A percentile compares a stretch with the other conserved stretches of the same genome.
Conservation (phyloP, 2,113 vertebrate species). For the Marmota monax region DNA sequence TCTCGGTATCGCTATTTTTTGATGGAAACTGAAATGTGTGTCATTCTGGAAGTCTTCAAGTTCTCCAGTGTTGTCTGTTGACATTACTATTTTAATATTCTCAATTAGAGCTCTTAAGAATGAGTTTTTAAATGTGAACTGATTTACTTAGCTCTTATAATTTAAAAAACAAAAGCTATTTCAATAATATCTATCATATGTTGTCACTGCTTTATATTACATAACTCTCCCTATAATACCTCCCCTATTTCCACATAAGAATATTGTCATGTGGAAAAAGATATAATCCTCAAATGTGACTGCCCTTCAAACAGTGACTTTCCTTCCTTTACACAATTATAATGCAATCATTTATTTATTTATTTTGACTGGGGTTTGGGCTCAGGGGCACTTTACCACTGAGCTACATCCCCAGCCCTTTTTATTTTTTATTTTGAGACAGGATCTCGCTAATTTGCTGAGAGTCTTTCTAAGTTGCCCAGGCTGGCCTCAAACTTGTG, state of each 20-base stretch:
- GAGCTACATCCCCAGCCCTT: no score
- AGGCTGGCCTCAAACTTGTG: no score
- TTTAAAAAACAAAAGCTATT: not conserved
- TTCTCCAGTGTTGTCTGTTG: not conserved
- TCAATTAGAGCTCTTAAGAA: not conserved
- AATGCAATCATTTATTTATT: not conserved
- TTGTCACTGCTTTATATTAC: not conserved
- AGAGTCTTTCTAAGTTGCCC: no score
- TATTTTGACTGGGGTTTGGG: no score
- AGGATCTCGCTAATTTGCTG: no score
- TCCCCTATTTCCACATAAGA: not conserved
- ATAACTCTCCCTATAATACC: not conserved
- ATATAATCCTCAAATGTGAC: not conserved
- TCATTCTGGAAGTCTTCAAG: not conserved
- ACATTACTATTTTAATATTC: not conserved
- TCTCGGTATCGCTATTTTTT: not conserved
- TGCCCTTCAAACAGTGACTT: not conserved
- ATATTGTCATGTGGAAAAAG: not conserved
- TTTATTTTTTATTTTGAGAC: no score
- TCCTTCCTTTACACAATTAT: not conserved
- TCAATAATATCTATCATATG: not conserved
- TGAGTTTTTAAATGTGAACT: constrained; percentile 32
- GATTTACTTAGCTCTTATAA: not conserved
- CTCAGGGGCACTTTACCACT: no score
- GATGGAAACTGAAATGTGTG: not conserved